Conservation (phyloP, 2,113 vertebrate genomes). For the Larimichthys polyactis region DNA sequence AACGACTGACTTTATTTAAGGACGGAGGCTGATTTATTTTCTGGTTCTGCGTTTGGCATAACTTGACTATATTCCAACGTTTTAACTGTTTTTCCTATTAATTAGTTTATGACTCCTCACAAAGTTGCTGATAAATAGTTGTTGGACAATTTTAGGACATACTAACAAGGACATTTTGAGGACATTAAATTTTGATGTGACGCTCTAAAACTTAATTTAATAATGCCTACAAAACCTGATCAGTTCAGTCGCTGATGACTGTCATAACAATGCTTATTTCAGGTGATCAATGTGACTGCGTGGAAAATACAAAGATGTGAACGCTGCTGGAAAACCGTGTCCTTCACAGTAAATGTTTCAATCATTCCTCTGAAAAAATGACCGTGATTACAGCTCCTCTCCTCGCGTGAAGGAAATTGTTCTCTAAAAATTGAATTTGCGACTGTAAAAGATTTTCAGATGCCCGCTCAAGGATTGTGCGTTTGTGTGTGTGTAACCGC, state of each 20-base stretch:
- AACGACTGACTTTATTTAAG: constrained; percentile 7
- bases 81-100: constrained; percentile 7
- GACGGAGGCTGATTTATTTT: constrained; percentile 32
- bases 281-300: background rate
- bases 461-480: background rate
- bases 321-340: background rate
- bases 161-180: background rate
- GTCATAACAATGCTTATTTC: background rate
- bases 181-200: background rate
- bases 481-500: constrained; percentile 12
- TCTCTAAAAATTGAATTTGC: constrained; percentile 18
- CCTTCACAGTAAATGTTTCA: constrained; percentile 26
- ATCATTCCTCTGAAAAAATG: constrained; percentile 36
- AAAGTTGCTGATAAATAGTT: constrained; percentile 8
- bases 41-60: background rate
- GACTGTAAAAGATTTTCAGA: constrained; percentile 34
- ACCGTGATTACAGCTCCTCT: constrained; percentile 39
- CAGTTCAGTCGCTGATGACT: background rate
- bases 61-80: constrained; percentile 3
- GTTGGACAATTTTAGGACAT: constrained; percentile 4
- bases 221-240: background rate
- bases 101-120: background rate
- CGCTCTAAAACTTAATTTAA: background rate
- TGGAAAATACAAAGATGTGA: constrained; percentile 14
- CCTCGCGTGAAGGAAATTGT: constrained; percentile 22